Conservation (phyloP, 2,113 vertebrate genomes). For the Sturnus vulgaris region DNA sequence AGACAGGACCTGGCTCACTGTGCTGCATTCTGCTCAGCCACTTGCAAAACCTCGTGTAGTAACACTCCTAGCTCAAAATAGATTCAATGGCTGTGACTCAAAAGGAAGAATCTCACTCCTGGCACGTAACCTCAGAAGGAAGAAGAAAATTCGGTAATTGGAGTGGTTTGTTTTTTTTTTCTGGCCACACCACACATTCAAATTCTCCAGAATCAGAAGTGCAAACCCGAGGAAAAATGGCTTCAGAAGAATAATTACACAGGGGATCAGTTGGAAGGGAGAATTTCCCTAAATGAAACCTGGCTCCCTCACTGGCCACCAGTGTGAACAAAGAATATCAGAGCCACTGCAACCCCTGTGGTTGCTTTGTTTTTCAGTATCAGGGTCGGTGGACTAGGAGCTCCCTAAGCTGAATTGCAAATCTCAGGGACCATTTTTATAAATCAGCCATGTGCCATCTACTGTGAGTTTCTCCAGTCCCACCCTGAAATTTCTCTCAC, state of each 20-base stretch:
- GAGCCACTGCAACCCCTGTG: background rate
- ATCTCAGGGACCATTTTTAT: background rate
- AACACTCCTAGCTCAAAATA: background rate
- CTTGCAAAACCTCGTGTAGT: background rate
- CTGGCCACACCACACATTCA: background rate
- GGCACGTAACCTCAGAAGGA: background rate
- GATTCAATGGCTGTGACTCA: background rate
- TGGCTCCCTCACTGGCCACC: background rate
- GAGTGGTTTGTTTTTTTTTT: background rate
- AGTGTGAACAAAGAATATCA: background rate
- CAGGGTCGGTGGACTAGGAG: background rate
- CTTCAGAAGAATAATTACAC: background rate
- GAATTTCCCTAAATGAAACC: background rate
- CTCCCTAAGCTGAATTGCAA: fast-evolving
- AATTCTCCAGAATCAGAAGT: background rate
- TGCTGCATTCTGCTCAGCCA: background rate
- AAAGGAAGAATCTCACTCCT: background rate
- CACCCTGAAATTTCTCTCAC: background rate
- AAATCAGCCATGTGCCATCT: background rate
- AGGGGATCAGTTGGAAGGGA: background rate
- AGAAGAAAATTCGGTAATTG: background rate
- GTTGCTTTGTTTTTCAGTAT: background rate
- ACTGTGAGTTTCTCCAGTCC: background rate
- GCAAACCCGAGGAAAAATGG: background rate
- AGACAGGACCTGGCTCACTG: background rate